Evolutionary conservation across 2,888 invertebrate species (phyloP), one percentile per base, ranked within the genome.

Genomic region (Nymphalis c-album): DNA sequence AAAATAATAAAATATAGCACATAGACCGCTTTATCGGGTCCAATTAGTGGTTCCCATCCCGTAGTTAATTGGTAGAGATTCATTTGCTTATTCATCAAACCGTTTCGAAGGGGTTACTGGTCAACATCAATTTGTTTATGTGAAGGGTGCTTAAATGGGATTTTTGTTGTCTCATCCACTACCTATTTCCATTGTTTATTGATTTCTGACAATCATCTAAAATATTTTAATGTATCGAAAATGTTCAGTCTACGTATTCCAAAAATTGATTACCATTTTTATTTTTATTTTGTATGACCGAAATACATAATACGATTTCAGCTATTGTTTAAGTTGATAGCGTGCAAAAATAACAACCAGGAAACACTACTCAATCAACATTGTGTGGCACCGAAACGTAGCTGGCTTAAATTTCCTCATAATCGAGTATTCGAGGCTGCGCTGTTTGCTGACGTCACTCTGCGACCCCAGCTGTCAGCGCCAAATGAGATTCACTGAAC

Each of bases 51-150:
- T 73, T 72, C 65, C 72, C 70, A 71, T 74, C 73, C 72, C 74
- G 72, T 71, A 75, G 77, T 80, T 82, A 82, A 84, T 84, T 82
- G 84, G 80, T 78, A 75, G 75, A 73, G 77, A 79, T 78, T 75
- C 78, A 79, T 81, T 83, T 77, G 80, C 75, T 80, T 83, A 83
- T 81, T 83, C 82, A 84, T 80, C 80, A 77, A 74, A 72, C 73
- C 75, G 74, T 73, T 76, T 74, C 78, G 67, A 69, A 71, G 69
- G 60, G 71, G 69, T 31, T 63, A 68, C 63, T 70, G 71, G 71
- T 71, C 70, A 74, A 71, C 69, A 67, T 69, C 67, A 69, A 70
- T 74, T 74, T 74, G 72, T 74, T 74, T 73, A 73, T 72, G 68
- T 70, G 66, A 68, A 72, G 67, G 61, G 58, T 48, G 63, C 60